Evolutionary conservation across 2,113 vertebrate species (phyloP).

Genomic region (Nothoprocta perdicaria): DNA sequence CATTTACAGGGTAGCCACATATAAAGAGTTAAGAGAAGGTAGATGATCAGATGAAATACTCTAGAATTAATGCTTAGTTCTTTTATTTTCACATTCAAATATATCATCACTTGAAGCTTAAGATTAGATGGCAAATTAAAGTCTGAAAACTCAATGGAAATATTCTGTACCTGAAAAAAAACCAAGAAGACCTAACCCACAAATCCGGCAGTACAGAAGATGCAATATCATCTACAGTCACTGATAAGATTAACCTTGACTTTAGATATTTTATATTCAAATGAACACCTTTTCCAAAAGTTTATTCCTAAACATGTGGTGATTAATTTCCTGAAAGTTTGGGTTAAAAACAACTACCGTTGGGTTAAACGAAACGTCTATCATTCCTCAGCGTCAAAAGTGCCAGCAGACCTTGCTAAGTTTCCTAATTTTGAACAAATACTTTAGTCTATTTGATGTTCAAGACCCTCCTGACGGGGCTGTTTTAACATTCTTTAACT

Average conservation of each 20-base stretch:
- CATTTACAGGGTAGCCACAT: background rate
- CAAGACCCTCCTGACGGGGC: rapidly evolving
- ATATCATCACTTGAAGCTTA: background rate
- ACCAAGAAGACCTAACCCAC: background rate
- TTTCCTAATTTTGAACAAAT: background rate
- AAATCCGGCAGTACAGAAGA: background rate
- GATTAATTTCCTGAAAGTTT: background rate
- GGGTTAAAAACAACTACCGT: background rate
- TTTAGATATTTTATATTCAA: background rate
- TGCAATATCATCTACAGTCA: background rate
- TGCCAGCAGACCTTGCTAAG: background rate
- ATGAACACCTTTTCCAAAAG: background rate
- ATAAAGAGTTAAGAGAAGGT: background rate
- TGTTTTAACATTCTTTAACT: background rate
- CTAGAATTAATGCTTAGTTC: background rate
- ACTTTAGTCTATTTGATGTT: background rate
- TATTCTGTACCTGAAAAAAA: background rate
- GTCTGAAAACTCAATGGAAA: background rate
- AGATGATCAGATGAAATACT: background rate
- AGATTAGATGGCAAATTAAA: background rate
- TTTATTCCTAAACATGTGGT: background rate
- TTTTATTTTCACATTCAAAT: background rate
- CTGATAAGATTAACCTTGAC: background rate
- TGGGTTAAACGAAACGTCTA: background rate
- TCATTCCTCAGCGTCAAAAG: background rate